These are phyloP conservation scores for Puffinus mauretanicus DNA, from an alignment of 2,113 vertebrate genomes.

Conservation along the genomic window DNA sequence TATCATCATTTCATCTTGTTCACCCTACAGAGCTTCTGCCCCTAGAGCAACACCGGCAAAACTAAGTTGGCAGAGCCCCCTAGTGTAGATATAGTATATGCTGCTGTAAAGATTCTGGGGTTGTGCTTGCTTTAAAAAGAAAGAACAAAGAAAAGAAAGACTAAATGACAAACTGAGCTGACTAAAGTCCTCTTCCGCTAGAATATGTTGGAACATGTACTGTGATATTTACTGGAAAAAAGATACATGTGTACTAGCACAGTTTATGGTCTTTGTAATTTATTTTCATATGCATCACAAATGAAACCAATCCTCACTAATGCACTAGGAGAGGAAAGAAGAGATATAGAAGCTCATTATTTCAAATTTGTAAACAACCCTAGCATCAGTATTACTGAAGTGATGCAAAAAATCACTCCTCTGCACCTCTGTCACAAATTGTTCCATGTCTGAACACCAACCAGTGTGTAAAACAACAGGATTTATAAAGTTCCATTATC, in stretches of 20 bases:
- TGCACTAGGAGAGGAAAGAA: neutral
- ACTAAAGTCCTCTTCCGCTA: neutral
- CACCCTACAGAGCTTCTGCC: neutral
- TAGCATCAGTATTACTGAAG: neutral
- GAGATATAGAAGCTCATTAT: neutral
- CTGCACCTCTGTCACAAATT: neutral
- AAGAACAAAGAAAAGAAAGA: neutral
- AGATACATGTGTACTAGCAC: fast-evolving
- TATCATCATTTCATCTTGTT: neutral
- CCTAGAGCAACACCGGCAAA: neutral
- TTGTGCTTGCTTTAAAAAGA: neutral
- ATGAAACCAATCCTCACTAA: neutral
- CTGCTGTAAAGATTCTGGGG: neutral
- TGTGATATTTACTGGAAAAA: neutral
- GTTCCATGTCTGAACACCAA: neutral
- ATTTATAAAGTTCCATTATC: neutral
- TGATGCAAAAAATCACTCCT: neutral
- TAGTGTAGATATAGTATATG: neutral
- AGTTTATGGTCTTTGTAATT: neutral
- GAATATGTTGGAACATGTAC: neutral
- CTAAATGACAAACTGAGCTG: neutral
- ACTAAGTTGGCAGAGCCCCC: slow-evolving; percentile 9
- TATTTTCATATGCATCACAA: neutral
- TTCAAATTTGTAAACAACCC: neutral
- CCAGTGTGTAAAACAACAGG: neutral